Evolutionary conservation across 2,888 invertebrate genomes (phyloP).

Genomic region (Eristalis arbustorum): DNA sequence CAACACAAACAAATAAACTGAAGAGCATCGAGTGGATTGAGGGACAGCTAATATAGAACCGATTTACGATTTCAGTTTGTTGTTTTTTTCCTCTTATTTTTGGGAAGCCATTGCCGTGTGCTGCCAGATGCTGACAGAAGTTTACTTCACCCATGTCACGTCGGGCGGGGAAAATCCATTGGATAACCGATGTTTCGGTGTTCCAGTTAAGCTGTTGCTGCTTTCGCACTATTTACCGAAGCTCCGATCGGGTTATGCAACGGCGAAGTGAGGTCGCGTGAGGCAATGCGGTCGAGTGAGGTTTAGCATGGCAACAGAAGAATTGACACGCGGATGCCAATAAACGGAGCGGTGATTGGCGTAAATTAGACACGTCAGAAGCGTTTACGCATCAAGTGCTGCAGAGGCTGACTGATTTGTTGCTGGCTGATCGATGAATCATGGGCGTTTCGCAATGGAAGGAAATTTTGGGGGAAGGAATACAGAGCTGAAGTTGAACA

Average conservation of each 20-base stretch:
- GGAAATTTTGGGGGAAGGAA: not conserved
- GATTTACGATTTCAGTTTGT: constrained; percentile 5
- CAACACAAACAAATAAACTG: constrained; percentile 55
- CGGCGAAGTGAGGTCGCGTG: not conserved
- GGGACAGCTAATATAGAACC: constrained; percentile 48
- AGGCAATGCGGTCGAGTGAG: not conserved
- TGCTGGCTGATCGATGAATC: constrained; percentile 33
- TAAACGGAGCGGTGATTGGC: constrained; percentile 37
- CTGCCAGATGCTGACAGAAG: not conserved
- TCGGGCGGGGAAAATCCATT: not conserved
- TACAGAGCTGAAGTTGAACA: not conserved
- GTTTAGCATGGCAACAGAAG: constrained; percentile 14
- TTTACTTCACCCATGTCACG: constrained; percentile 11
- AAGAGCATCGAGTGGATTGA: constrained; percentile 38
- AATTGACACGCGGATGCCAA: constrained; percentile 19
- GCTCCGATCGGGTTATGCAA: constrained; percentile 16
- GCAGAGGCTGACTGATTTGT: constrained; percentile 32
- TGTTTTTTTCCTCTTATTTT: too few relatives aligned
- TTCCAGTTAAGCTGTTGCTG: not conserved
- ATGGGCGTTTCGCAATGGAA: constrained; percentile 16
- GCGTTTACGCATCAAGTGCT: not conserved
- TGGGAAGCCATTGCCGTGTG: not conserved
- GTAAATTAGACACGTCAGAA: constrained; percentile 29
- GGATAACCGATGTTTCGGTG: not conserved
- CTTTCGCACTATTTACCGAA: not conserved